phyloP scores from a whole-genome alignment of 2,888 invertebrate species.

The Proisotoma minuta region DNA sequence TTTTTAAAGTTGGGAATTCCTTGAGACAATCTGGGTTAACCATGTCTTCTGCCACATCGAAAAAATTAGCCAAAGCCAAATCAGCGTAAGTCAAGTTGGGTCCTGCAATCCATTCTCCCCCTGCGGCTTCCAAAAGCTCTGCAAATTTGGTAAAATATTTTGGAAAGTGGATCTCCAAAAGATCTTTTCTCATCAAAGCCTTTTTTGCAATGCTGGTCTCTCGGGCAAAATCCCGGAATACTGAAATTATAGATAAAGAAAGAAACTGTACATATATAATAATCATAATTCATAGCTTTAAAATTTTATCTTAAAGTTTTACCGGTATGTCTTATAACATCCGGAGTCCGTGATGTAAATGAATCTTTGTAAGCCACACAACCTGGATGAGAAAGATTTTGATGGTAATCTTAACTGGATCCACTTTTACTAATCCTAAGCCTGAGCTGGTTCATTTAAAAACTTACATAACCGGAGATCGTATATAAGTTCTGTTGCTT shows the following conservation, averaged over 20 bases:
- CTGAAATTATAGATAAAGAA: slow-evolving; percentile 1
- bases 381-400: slow-evolving; percentile 9
- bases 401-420: not conserved
- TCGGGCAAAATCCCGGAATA: slow-evolving; percentile 21
- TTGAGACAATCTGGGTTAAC: slow-evolving; percentile 56
- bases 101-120: slow-evolving; percentile 54
- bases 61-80: slow-evolving; percentile 57
- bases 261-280: not conserved
- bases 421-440: not conserved
- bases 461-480: slow-evolving; percentile 23
- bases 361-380: slow-evolving; percentile 22
- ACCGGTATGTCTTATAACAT: slow-evolving; percentile 25
- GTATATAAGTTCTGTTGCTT: slow-evolving; percentile 25
- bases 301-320: not conserved
- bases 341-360: slow-evolving; percentile 22
- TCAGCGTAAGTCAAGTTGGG: slow-evolving; percentile 61
- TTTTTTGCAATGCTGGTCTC: slow-evolving; percentile 26
- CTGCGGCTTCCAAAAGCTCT: slow-evolving; percentile 17
- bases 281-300: not conserved
- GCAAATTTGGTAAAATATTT: slow-evolving; percentile 25
- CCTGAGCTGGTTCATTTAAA: too few relatives aligned
- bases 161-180: slow-evolving; percentile 21
- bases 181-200: slow-evolving; percentile 23
- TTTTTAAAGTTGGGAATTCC: slow-evolving; percentile 56
- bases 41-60: slow-evolving; percentile 57